phyloP scores from a whole-genome alignment of 2,113 vertebrate species.

The Oryzias woworae region DNA sequence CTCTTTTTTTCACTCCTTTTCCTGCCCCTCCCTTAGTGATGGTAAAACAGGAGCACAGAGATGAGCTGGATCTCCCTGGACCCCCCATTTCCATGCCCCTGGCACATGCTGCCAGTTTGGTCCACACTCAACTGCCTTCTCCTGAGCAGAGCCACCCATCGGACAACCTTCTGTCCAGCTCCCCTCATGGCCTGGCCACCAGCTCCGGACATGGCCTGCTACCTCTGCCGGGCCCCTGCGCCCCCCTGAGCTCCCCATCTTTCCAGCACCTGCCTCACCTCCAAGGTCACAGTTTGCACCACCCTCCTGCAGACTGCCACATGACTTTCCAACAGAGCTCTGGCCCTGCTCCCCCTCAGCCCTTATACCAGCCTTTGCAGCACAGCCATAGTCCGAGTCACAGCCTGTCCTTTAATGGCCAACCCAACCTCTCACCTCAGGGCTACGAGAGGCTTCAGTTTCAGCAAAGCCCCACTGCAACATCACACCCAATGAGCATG shows the following conservation, averaged over 20 bases:
- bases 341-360: constrained; percentile 77
- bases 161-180: constrained; percentile 84
- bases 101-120: constrained; percentile 76
- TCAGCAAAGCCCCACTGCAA: constrained; percentile 82
- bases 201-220: constrained; percentile 85
- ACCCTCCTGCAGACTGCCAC: constrained; percentile 86
- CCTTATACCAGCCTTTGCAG: constrained; percentile 90
- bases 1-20: background rate
- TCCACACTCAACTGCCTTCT: constrained; percentile 86
- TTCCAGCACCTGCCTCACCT: constrained; percentile 89
- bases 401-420: constrained; percentile 84
- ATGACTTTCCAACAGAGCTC: constrained; percentile 86
- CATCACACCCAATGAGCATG: constrained; percentile 84
- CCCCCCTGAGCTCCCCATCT: constrained; percentile 83
- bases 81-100: constrained; percentile 82
- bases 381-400: constrained; percentile 68
- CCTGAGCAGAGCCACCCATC: constrained; percentile 85
- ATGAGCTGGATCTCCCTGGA: constrained; percentile 87
- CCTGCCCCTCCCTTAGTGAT: constrained; percentile 76
- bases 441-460: constrained; percentile 87
- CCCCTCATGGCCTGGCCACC: constrained; percentile 84
- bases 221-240: constrained; percentile 77
- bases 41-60: constrained; percentile 94
- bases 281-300: constrained; percentile 84
- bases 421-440: constrained; percentile 86